Evolutionary conservation across 2,888 invertebrate species (phyloP), one percentile per base, ranked within the genome.

Genomic region (Melieria picta): DNA sequence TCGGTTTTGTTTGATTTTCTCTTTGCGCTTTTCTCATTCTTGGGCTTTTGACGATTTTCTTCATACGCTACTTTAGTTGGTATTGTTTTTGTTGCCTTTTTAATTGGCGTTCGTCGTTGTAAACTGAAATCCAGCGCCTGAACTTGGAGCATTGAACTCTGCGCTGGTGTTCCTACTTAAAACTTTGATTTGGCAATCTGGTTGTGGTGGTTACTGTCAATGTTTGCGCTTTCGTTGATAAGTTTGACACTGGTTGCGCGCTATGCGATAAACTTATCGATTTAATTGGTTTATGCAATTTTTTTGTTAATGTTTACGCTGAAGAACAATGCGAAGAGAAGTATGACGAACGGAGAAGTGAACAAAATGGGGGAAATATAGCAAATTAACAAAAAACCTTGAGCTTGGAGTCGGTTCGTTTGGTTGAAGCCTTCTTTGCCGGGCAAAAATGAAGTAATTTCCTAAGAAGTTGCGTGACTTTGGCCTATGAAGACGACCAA

Each of bases 31-130:
- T 52, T 52, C 13, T 52, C 52, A 7, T 5, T 13, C 13, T 52
- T 3, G 7, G 50, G n/a, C 13, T 52, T 75, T 80, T 75, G 73
- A 58, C 48, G 71, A 65, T 80, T 65, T 64, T 48, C 58, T 72
- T 60, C 62, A 57, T 63, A 68, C 30, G 47, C 9, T n/a, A 30
- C 11, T 13, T 9, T 71, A 65, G 48, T 65, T 69, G 67, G 56
- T 71, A 61, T 72, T 72, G 55, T 65, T 58, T 16, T 57, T 71
- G 52, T 58, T 71, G 62, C 45, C 57, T 48, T 61, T 73, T 64
- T 57, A 30, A 46, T 60, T 65, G 62, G 61, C 58, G 61, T 69
- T 56, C 30, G 60, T 7, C 43, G 61, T 63, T 63, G 64, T 50
- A 50, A 64, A 30, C 64, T 50, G 9, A 13, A 64, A 50, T 48